Base-by-base conservation (phyloP, 2,888 invertebrate genomes). In the Leptopterna dolabrata region DNA sequence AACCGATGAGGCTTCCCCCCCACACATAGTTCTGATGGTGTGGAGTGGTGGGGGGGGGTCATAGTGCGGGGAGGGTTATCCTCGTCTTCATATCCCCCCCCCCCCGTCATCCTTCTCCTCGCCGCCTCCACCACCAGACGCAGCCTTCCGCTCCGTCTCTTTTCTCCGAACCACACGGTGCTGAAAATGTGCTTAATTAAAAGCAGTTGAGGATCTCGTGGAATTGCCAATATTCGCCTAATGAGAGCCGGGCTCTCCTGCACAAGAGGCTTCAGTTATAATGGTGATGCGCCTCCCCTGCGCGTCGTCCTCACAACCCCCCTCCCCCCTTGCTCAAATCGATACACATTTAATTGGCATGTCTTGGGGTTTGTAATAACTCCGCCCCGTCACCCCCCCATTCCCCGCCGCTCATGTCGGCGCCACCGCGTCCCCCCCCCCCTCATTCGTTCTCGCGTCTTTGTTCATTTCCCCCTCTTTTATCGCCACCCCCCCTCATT, bases 311-410 rank as follows among this genome's bases (percentile, higher is more conserved):
- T 27, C 36, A 29, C 29, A 45, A 51, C 76, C 51, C 45, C 19
- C 43, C 80, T 36, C 43, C 45, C 80, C 11, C 24, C 43, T 7
- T 43, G 27, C 36, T 71, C 36, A 76, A 87, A 87, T 87, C 88
- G 88, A 88, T 88, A 87, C 84, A 87, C 88, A 85, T 88, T 89
- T 89, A 89, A 89, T 89, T 89, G 89, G 88, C 87, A 84, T 88
- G 87, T 89, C 88, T 87, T 80, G 70, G 71, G 80, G 55, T 86
- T 70, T 70, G 86, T 87, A 87, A 87, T 87, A 87, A 87, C 78
- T 78, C 70, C 80, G 11, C 43, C 86, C 51, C 51, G 7, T 36
- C 36, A 4, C 7, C 47, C 63, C 16, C 63, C 82, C 30, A 30
- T 78, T 13, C 63, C 9, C 63, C 24, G 9, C 63, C 63, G 24